Percentiles rank a stretch among this genome's conserved stretches.
Conservation (phyloP, 2,113 vertebrate species). For the Dasyornis broadbenti region DNA sequence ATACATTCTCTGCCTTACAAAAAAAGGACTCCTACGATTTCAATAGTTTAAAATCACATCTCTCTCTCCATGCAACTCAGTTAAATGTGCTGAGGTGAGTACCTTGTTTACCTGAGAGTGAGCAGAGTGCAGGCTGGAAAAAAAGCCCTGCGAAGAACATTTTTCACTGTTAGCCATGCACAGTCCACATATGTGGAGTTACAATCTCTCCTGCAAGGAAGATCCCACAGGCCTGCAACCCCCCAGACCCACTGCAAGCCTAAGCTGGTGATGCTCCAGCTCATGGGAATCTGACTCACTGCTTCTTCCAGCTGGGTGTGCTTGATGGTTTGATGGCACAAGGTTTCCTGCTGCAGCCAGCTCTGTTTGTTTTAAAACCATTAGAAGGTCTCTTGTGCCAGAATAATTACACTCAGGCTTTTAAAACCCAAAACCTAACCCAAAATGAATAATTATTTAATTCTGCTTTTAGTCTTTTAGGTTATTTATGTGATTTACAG, state of each 20-base stretch:
- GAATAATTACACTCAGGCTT: background rate
- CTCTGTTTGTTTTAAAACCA: background rate
- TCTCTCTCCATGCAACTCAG: background rate
- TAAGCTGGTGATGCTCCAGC: background rate
- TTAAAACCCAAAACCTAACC: constrained; percentile 5
- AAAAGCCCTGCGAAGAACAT: background rate
- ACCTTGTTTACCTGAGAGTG: background rate
- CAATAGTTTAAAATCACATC: background rate
- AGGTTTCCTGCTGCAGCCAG: background rate
- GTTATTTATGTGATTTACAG: constrained; percentile 6
- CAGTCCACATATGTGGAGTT: background rate
- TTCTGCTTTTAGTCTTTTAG: constrained; percentile 1
- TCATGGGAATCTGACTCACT: background rate
- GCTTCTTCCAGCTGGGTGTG: background rate
- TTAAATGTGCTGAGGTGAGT: background rate
- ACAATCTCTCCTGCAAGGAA: background rate
- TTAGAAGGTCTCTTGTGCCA: background rate
- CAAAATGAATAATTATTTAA: constrained; percentile 14
- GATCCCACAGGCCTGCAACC: background rate
- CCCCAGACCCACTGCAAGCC: background rate
- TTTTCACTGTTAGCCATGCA: background rate
- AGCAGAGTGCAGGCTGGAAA: background rate
- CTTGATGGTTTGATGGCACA: background rate
- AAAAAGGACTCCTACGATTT: background rate
- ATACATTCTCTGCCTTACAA: background rate